Percentiles rank a stretch among this genome's conserved stretches.
Conservation (phyloP, 2,797 vertebrate genomes). For the Heterohyrax brucei region DNA sequence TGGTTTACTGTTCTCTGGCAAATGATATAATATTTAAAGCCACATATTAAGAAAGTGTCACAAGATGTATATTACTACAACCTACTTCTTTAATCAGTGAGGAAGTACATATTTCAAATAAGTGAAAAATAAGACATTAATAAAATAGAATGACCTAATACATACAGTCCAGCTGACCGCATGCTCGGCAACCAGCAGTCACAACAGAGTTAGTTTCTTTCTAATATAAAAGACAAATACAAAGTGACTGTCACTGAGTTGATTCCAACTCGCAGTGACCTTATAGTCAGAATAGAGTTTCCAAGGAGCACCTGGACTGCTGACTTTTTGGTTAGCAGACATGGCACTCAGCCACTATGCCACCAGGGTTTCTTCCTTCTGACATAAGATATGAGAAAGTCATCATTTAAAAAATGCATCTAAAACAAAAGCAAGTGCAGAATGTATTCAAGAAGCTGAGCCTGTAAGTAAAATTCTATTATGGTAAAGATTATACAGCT, state of each 20-base stretch:
- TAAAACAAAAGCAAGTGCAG: neutral
- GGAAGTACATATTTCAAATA: neutral
- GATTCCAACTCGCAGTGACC: too few relatives aligned
- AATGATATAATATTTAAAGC: constrained; percentile 24
- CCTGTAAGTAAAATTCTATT: neutral
- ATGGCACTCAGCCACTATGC: too few relatives aligned
- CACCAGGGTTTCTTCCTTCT: too few relatives aligned
- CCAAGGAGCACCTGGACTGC: too few relatives aligned
- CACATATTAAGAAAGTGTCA: constrained; percentile 12
- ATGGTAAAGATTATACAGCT: neutral
- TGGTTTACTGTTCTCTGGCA: constrained; percentile 26
- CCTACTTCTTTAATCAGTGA: neutral
- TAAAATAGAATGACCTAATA: neutral
- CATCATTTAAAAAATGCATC: neutral
- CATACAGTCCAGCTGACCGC: too few relatives aligned
- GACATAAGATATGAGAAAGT: neutral
- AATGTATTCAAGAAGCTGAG: neutral
- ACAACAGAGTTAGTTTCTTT: neutral
- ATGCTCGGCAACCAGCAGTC: neutral
- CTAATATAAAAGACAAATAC: neutral
- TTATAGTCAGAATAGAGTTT: too few relatives aligned
- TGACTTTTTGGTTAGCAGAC: too few relatives aligned
- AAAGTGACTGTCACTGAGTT: too few relatives aligned
- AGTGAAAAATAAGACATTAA: neutral
- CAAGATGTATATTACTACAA: neutral